Evolutionary conservation across 2,797 vertebrate genomes (phyloP), one percentile per base, ranked within the genome.

Genomic region (Pseudocheirus occidentalis): DNA sequence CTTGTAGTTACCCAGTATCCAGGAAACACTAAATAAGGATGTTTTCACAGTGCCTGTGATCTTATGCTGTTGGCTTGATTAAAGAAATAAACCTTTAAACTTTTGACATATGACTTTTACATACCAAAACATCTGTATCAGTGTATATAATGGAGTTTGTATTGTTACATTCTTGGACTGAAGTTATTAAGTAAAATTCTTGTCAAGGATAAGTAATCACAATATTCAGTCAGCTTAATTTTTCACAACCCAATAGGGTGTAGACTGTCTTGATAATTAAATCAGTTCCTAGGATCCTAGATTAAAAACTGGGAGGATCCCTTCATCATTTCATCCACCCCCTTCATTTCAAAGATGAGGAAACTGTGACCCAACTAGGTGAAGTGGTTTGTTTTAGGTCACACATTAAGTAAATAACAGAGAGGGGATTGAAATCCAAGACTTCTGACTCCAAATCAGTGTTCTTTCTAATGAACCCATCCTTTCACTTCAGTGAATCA

Each of bases 161-260:
- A 92, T 6, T 90, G 92, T 97, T 55, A 95, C 55, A 87, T 91
- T 94, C 87, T 55, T 62, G 9, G 91, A 81, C 40, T 55, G 92
- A 66, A 95, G 91, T 58, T 73, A 92, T 96, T 92, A 55, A 95
- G 93, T 56, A 93, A 90, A 96, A 92, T 92, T 95, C 21, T 93
- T 92, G 73, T 46, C 40, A 54, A 40, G 87, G 14, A n/a, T 87
- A 73, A 95, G 40, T 29, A 87, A 92, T 95, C 95, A 21, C 28
- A 28, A 91, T 58, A 50, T n/a, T 89, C 57, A 87, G 56, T 46
- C 34, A 92, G 81, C 1, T 92, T 93, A 13, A 21, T 91, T 40
- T 73, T 90, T 95, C 57, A 50, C 24, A 87, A 27, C 40, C 21
- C 40, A 46, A 1, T 46, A 50, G 73, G 21, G 40, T 50, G 24